phyloP scores from a whole-genome alignment of 2,113 vertebrate species.

The Benitochromis conjunctus region DNA sequence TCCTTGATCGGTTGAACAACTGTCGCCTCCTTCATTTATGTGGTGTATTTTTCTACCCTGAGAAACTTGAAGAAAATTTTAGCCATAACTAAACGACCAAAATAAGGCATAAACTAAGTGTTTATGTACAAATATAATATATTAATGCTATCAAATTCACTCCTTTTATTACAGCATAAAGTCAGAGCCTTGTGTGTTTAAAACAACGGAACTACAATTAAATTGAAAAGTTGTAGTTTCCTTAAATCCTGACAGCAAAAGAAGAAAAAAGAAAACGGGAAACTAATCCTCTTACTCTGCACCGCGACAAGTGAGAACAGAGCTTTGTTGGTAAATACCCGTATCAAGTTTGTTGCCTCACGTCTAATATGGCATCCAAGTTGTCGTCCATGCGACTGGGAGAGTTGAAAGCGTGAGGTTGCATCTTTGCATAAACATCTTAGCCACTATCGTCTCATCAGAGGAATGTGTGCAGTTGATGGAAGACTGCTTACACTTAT shows the following conservation, averaged over 20 bases:
- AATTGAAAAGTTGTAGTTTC: conserved; percentile 50
- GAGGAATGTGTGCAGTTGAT: conserved; percentile 65
- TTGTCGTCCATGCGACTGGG: conserved; percentile 57
- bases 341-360: conserved; percentile 67
- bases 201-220: conserved; percentile 69
- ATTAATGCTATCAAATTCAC: neutral
- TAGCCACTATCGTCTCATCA: conserved; percentile 54
- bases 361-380: conserved; percentile 68
- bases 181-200: conserved; percentile 14
- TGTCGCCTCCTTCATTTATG: neutral
- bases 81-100: neutral
- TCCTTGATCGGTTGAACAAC: neutral
- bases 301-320: conserved; percentile 39
- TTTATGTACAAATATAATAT: neutral
- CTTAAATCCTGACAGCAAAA: conserved; percentile 56
- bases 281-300: conserved; percentile 75
- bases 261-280: conserved; percentile 17
- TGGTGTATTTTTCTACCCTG: neutral
- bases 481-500: conserved; percentile 67
- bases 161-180: neutral
- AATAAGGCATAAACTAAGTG: neutral
- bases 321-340: conserved; percentile 76
- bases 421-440: conserved; percentile 63
- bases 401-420: conserved; percentile 61
- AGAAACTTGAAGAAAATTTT: neutral